Evolutionary conservation across 2,888 invertebrate species (phyloP), one percentile per base, ranked within the genome.

Genomic region (Platypus cylindrus): DNA sequence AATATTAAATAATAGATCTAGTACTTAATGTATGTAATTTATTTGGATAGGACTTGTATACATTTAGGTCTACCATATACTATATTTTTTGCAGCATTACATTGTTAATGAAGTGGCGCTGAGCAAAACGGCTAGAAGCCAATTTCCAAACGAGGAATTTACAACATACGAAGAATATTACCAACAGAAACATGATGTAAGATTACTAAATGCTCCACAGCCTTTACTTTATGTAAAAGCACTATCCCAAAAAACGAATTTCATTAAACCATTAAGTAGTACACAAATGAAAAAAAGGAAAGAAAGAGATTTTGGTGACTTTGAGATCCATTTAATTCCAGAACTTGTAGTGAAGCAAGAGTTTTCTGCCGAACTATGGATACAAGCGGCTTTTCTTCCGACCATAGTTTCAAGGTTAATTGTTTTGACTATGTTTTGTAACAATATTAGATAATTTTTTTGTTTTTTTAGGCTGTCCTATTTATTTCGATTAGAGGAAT

Each of bases 331-430:
- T 37, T 70, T 95, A 27, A 71, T 95, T 8, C 91, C 95, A 0
- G 97, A 98, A 61, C 67, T 91, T 43, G 86, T 90, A 53, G 70
- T 75, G 16, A 74, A 70, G 50, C 75, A 76, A 43, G 65, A 68
- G 1, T 83, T 73, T 53, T 81, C 85, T 0, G 71, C 77, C 12
- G 64, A 78, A 8, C 65, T 91, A 39, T 94, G 91, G 86, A 67
- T 83, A 14, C 90, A 94, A 60, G 79, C 85, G 0, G 73, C 76
- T 2, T 70, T 83, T 34, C 54, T 98, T 36, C 95, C 97, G 0
- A 79, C 84, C 13, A 72, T 93, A 37, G 53, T 95, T 17, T 84
- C 89, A 53, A 74, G 95, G 55, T 40, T 27, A 63, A 76, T 2
- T 56, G 70, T 30, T 7, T 9, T 7, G 5, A 7, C 9, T 20